A percentile compares a stretch with the other conserved stretches of the same genome.
Evolutionary conservation across 2,888 invertebrate species (phyloP).

Genomic region (Caradrina clavipalpis): DNA sequence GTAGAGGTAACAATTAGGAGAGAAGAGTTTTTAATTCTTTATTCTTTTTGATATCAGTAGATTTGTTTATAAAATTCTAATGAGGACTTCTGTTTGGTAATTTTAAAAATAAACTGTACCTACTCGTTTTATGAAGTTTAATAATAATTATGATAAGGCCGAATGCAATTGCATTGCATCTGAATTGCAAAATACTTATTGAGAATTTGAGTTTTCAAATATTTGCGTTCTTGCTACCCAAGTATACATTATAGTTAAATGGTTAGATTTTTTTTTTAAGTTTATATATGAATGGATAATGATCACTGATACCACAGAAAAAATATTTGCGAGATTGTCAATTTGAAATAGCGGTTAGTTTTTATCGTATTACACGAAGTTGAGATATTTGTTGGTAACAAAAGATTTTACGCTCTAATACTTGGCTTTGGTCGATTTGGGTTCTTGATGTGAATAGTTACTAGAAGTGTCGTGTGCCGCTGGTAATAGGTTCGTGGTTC

Average conservation of each 20-base stretch:
- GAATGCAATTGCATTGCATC: conserved; percentile 2
- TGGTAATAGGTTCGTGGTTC: not conserved
- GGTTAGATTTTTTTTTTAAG: no score
- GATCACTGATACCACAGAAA: conserved; percentile 1
- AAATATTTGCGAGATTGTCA: conserved; percentile 14
- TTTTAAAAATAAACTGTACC: no score
- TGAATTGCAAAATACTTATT: no score
- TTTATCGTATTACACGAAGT: conserved; percentile 35
- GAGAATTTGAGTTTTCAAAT: not conserved
- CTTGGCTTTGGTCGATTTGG: conserved; percentile 30
- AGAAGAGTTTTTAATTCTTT: no score
- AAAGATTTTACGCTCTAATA: conserved; percentile 65
- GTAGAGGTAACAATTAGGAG: no score
- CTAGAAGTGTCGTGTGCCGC: not conserved
- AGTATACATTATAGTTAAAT: no score
- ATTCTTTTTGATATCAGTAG: no score
- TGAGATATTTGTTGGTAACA: conserved; percentile 35
- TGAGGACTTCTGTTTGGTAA: no score
- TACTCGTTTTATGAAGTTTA: not conserved
- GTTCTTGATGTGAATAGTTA: conserved; percentile 28
- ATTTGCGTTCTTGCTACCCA: not conserved
- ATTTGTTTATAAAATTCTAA: no score
- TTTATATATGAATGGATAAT: no score
- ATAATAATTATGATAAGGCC: not conserved
- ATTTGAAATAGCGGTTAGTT: conserved; percentile 34